Evolutionary conservation across 2,797 vertebrate species (phyloP), one percentile per base, ranked within the genome.

Genomic region (Sternotherus odoratus): DNA sequence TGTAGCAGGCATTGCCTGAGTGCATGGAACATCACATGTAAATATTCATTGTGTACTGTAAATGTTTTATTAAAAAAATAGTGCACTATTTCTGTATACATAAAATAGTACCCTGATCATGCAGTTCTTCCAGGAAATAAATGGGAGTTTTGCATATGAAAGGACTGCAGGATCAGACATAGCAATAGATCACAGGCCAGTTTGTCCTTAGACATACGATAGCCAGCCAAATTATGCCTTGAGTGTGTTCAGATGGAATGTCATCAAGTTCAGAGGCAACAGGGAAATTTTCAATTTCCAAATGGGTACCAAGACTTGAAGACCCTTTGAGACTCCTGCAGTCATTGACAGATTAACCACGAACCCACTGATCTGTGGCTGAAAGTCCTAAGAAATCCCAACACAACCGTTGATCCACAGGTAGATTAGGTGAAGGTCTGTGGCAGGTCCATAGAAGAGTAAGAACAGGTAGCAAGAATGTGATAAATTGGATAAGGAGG

Each of bases 51-150:
- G 48, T 39, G 50, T 91, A 48, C 49, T 85, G 86, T 88, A 86
- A 89, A 50, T 53, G 16, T 43, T 43, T 83, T 33, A 39, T 84
- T 92, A 43, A 93, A 90, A 81, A 2, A 28, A 89, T 86, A 48
- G 21, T n/a, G 28, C 88, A 39, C 83, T 49, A 23, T 91, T 84
- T 78, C 49, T 49, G 30, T 3, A 12, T 39, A 82, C 0, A 0
- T 77, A 84, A 91, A 96, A 79, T 43, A 90, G 46, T 75, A 72
- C 72, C 43, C 12, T 90, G n/a, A 79, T 77, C 48, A 48, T 85
- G 36, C 21, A 93, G 86, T 48, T 87, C 88, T 48, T 89, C 77
- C 53, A 51, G 16, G 72, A 11, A 69, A 39, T 24, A 39, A 69
- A 69, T 69, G 66, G n/a, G 19, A 69, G 36, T 69, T 66, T 36